Evolutionary conservation across 2,797 vertebrate species (phyloP), one percentile per base, ranked within the genome.

Genomic region (Parotocinclus haroldoi): DNA sequence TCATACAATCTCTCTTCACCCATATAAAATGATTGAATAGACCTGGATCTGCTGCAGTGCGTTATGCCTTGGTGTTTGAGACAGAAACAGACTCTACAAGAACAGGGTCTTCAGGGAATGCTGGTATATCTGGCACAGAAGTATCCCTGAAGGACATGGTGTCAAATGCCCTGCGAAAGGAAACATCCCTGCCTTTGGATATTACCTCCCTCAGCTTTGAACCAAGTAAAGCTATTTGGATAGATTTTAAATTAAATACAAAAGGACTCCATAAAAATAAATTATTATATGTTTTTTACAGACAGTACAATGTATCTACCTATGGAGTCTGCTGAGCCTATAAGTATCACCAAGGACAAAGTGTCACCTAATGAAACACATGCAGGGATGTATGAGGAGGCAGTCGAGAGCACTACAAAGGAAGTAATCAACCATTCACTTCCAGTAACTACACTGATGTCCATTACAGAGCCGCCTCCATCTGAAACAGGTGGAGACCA

Each of bases 41-140:
- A 36, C 87, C 88, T 14, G 92, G 91, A 81, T 91, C 91, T 58
- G 84, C 80, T n/a, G 75, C 94, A 37, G 83, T 93, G 64, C 87
- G 76, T 4, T 95, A 92, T 0, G 87, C 87, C 27, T 91, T 92
- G 68, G 85, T 94, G 80, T 99, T 99, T 80, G 92, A 91, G 62
- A 74, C 82, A 13, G 74, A 71, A 12, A 87, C 85, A 60, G 77
- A 71, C 18, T 54, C 70, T 46, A 77, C 79, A 3, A 72, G 80
- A 44, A 48, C 57, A 4, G 61, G 73, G 8, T 40, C 37, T 18
- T 10, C 50, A 5, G 78, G 76, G 9, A 44, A 51, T 36, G 37
- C 16, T 58, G 65, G 59, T 6, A 57, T 75, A 55, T 78, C 83
- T n/a, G 63, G 72, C 18, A 87, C 82, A 39, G 83, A 85, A 19